A percentile compares a stretch with the other conserved stretches of the same genome.
phyloP scores from a whole-genome alignment of 2,113 vertebrate species.

The Sporophila hypoxantha region DNA sequence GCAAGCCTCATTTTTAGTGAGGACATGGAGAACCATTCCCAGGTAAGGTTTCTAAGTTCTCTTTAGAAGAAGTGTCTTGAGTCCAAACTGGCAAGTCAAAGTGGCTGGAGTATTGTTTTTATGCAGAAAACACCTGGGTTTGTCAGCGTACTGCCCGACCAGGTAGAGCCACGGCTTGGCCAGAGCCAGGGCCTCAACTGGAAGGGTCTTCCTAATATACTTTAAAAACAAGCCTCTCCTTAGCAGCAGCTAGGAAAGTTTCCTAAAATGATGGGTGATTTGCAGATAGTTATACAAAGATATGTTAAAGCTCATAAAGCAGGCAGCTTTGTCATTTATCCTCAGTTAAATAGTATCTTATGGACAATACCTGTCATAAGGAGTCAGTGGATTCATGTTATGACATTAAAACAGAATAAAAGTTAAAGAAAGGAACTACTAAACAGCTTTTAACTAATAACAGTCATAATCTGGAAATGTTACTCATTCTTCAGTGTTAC shows the following conservation, averaged over 20 bases:
- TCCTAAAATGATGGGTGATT: background rate
- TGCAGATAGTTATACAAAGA: background rate
- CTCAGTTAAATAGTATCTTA: background rate
- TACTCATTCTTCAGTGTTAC: background rate
- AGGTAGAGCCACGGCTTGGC: background rate
- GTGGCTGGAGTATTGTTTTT: background rate
- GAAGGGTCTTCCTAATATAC: background rate
- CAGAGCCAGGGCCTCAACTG: background rate
- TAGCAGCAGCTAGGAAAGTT: background rate
- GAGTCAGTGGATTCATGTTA: background rate
- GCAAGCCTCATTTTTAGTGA: background rate
- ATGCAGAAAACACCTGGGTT: background rate
- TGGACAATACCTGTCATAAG: background rate
- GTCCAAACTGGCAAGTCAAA: background rate
- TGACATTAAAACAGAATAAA: background rate
- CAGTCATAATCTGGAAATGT: background rate
- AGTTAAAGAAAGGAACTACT: background rate
- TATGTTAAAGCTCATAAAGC: background rate
- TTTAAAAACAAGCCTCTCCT: background rate
- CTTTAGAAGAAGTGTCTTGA: background rate
- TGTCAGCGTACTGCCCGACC: background rate
- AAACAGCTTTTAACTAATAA: background rate
- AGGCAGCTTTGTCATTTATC: background rate
- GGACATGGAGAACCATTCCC: background rate
- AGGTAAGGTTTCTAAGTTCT: background rate